Conservation (phyloP, 2,113 vertebrate species). For the Mirounga angustirostris region DNA sequence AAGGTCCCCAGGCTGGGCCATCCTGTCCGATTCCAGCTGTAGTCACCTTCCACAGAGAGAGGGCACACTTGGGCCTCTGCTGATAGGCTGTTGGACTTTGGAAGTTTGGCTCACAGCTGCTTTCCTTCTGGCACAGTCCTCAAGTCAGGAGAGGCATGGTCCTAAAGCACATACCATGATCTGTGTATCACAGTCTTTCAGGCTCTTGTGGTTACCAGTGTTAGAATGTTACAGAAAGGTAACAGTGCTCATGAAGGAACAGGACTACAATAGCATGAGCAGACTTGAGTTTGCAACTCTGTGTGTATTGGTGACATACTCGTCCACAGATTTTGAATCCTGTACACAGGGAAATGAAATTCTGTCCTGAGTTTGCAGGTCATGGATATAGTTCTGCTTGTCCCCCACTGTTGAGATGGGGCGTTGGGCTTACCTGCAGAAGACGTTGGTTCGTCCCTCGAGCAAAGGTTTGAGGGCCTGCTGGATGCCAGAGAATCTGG, state of each 20-base stretch:
- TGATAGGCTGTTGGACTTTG: rapidly evolving
- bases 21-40: neutral
- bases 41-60: neutral
- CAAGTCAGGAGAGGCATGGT: rapidly evolving
- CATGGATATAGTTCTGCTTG: rapidly evolving
- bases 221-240: neutral
- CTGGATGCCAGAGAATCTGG: neutral
- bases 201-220: rapidly evolving
- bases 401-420: rapidly evolving
- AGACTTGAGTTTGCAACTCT: too few species aligned
- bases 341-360: rapidly evolving
- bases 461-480: neutral
- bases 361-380: neutral
- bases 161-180: rapidly evolving
- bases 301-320: rapidly evolving
- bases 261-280: rapidly evolving
- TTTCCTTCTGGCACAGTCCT: neutral
- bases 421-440: neutral
- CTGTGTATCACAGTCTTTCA: neutral
- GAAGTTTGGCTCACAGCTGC: rapidly evolving
- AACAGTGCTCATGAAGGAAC: neutral
- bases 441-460: neutral
- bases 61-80: neutral
- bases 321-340: neutral
- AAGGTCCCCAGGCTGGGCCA: neutral